phyloP scores from a whole-genome alignment of 2,888 invertebrate species.

The Oscheius sp. region DNA sequence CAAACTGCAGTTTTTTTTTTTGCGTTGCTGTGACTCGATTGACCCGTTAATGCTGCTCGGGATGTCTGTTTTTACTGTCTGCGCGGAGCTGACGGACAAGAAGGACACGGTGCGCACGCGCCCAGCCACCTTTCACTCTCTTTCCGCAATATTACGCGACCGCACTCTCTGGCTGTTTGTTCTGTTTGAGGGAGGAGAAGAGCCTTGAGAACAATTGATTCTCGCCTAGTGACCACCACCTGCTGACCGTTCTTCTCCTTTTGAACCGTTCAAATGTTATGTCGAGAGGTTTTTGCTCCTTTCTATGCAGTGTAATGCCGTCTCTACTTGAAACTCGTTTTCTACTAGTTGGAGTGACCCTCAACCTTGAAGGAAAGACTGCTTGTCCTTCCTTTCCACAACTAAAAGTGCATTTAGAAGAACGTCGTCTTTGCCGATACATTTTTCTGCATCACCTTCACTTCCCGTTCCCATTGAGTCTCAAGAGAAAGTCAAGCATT shows the following conservation, averaged over 20 bases:
- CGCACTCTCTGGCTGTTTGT: constrained; percentile 20
- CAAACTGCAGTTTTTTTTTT: too few relatives aligned
- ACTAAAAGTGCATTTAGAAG: neutral
- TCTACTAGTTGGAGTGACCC: neutral
- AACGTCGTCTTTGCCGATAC: neutral
- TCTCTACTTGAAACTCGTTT: too few relatives aligned
- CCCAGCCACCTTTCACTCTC: constrained; percentile 31
- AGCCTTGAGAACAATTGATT: constrained; percentile 33
- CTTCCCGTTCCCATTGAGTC: neutral
- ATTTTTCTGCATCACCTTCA: neutral
- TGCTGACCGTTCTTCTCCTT: neutral
- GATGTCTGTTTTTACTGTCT: too few relatives aligned
- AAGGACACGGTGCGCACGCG: constrained; percentile 23
- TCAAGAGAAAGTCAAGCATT: neutral
- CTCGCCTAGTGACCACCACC: constrained; percentile 12
- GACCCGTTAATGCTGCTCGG: too few relatives aligned
- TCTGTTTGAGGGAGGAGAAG: constrained; percentile 21
- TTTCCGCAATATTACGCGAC: constrained; percentile 29
- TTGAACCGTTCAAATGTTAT: too few relatives aligned
- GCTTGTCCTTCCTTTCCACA: neutral
- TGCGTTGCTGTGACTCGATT: too few relatives aligned
- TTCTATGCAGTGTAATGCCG: neutral
- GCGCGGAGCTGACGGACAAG: too few relatives aligned
- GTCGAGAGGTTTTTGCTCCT: neutral
- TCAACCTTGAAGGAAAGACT: neutral